Percentiles rank a stretch among this genome's conserved stretches.
Evolutionary conservation across 1,140 invertebrate species (phyloP).

Genomic region (Belonocnema kinseyi): DNA sequence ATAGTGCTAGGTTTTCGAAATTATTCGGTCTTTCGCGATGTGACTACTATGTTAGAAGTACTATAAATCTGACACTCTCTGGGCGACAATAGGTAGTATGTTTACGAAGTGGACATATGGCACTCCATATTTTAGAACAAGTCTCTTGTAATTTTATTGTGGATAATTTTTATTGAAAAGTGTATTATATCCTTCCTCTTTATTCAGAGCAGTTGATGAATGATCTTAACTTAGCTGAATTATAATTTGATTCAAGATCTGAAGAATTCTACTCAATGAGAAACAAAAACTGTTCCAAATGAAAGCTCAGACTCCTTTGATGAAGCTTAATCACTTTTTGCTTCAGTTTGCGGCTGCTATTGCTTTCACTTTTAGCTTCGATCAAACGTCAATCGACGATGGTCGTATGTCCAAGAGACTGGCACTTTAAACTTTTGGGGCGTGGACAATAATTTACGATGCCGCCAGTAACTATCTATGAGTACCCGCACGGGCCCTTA

Average conservation of each 20-base stretch:
- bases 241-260: no score
- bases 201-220: background rate
- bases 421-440: constrained; percentile 69
- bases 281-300: no score
- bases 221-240: background rate
- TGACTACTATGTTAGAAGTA: background rate
- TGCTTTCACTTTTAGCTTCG: constrained; percentile 37
- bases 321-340: no score
- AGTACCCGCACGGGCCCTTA: constrained; percentile 63
- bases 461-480: constrained; percentile 69
- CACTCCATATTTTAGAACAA: background rate
- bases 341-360: no score
- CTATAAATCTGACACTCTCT: constrained; percentile 2
- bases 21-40: background rate
- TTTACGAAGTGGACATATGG: background rate
- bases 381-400: constrained; percentile 47
- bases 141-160: background rate
- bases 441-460: constrained; percentile 73
- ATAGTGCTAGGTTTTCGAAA: background rate
- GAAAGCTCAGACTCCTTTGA: no score
- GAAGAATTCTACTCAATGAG: no score
- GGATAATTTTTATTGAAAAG: background rate
- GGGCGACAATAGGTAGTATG: constrained; percentile 19
- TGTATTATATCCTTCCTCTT: constrained; percentile 7
- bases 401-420: constrained; percentile 45